phyloP scores from a whole-genome alignment of 2,888 invertebrate species.

The Lymantria dispar region DNA sequence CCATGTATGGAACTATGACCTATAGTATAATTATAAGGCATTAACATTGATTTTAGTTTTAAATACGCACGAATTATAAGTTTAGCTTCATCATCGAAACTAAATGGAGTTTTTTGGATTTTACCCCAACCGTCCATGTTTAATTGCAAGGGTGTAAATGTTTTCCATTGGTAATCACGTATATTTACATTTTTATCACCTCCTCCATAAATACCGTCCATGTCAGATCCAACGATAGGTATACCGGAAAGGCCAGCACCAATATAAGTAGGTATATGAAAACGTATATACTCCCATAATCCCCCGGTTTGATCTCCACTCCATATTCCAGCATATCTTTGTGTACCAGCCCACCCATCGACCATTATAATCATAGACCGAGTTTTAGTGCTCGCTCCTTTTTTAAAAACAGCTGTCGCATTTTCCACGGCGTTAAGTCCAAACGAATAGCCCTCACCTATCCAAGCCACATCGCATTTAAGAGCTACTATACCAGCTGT shows the following conservation, averaged over 20 bases:
- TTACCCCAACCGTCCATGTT: conserved; percentile 77
- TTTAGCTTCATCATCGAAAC: conserved; percentile 58
- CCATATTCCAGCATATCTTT: conserved; percentile 70
- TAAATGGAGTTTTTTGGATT: conserved; percentile 65
- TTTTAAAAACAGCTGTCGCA: conserved; percentile 55
- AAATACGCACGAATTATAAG: conserved; percentile 67
- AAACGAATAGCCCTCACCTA: conserved; percentile 69
- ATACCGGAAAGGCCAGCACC: conserved; percentile 70
- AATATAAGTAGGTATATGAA: conserved; percentile 73
- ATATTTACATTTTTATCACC: conserved; percentile 57
- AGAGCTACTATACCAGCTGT: conserved; percentile 63
- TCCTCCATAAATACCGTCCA: conserved; percentile 73
- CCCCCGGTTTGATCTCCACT: conserved; percentile 74
- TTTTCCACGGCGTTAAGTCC: conserved; percentile 65
- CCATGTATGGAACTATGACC: conserved; percentile 56
- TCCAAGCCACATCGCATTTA: conserved; percentile 76
- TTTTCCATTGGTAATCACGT: conserved; percentile 74
- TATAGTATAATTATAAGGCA: conserved; percentile 72
- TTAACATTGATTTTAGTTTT: conserved; percentile 67
- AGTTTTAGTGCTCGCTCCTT: conserved; percentile 38
- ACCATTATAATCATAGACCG: conserved; percentile 70
- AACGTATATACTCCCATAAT: conserved; percentile 73
- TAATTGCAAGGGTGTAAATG: conserved; percentile 71
- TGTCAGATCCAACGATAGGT: conserved; percentile 69
- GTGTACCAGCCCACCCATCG: conserved; percentile 75